Conservation (phyloP, 2,888 invertebrate species). For the Cheilosia soror region DNA sequence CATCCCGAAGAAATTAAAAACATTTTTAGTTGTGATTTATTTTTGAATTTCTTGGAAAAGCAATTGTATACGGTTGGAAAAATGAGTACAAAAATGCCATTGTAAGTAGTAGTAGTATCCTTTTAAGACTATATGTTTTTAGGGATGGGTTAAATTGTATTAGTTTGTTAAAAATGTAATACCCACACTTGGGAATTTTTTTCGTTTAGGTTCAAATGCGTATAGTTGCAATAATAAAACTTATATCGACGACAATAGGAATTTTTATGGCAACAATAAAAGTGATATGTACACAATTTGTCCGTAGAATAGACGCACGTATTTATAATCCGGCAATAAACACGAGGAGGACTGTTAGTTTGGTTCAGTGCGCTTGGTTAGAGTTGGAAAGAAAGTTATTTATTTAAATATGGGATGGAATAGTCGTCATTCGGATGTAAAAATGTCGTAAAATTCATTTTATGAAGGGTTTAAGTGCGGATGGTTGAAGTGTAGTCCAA, state of each 20-base stretch:
- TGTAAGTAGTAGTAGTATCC: neutral
- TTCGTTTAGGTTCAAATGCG: slow-evolving; percentile 8
- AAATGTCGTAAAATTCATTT: neutral
- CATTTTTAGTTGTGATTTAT: slow-evolving; percentile 40
- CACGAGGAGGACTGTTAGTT: slow-evolving; percentile 3
- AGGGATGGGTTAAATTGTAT: slow-evolving; percentile 11
- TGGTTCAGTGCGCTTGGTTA: neutral
- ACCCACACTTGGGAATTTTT: neutral
- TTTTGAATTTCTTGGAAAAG: slow-evolving; percentile 4
- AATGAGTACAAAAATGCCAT: slow-evolving; percentile 9
- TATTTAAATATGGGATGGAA: too few species aligned
- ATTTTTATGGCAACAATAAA: slow-evolving; percentile 24
- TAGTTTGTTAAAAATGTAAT: slow-evolving; percentile 18
- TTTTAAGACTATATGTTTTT: neutral
- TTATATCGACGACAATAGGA: slow-evolving; percentile 33
- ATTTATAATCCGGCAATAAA: neutral
- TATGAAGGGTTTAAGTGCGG: too few species aligned
- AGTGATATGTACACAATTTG: slow-evolving; percentile 7
- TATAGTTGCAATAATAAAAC: slow-evolving; percentile 25
- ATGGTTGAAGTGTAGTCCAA: too few species aligned
- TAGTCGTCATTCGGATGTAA: neutral
- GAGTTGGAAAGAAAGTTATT: too few species aligned
- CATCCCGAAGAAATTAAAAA: slow-evolving; percentile 31
- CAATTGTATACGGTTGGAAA: slow-evolving; percentile 21
- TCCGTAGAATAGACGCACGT: too few species aligned